Evolutionary conservation across 64 coral and sea anemone genomes (phyloP).

Genomic region (Pocillopora verrucosa): DNA sequence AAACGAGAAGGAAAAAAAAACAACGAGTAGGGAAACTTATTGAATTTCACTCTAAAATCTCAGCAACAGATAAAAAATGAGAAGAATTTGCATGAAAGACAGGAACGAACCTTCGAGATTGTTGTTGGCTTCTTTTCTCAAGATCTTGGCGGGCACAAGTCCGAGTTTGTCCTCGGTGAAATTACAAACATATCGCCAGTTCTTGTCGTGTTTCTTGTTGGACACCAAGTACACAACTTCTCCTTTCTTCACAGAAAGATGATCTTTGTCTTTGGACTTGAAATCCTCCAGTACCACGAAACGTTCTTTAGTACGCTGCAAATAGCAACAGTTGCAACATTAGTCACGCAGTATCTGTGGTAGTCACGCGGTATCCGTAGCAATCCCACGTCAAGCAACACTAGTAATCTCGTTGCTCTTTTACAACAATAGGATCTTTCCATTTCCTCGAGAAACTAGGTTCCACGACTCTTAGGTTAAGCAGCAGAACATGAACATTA

Average conservation of each 20-base stretch:
- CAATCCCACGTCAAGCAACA: background rate
- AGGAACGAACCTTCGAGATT: slow-evolving; percentile 51
- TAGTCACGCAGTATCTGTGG: background rate
- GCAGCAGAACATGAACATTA: no score
- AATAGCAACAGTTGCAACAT: background rate
- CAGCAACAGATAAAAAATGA: no score
- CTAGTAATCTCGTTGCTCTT: no score
- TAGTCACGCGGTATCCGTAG: no score
- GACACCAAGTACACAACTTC: slow-evolving; percentile 91
- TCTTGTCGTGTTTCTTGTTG: slow-evolving; percentile 97
- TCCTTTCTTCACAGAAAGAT: slow-evolving; percentile 88
- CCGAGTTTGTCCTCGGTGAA: slow-evolving; percentile 82
- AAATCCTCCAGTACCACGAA: slow-evolving; percentile 90
- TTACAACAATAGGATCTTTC: no score
- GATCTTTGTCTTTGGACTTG: slow-evolving; percentile 94
- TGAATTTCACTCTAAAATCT: no score
- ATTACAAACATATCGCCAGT: slow-evolving; percentile 96
- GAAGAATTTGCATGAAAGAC: background rate
- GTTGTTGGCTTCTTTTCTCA: slow-evolving; percentile 86
- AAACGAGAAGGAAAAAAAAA: no score
- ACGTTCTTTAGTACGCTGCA: slow-evolving; percentile 79
- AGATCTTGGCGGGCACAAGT: slow-evolving; percentile 88
- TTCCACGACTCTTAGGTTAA: no score
- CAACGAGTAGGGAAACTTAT: no score
- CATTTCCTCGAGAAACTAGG: no score